Conservation (phyloP, 2,113 vertebrate genomes). For the Motacilla tschutschensis region DNA sequence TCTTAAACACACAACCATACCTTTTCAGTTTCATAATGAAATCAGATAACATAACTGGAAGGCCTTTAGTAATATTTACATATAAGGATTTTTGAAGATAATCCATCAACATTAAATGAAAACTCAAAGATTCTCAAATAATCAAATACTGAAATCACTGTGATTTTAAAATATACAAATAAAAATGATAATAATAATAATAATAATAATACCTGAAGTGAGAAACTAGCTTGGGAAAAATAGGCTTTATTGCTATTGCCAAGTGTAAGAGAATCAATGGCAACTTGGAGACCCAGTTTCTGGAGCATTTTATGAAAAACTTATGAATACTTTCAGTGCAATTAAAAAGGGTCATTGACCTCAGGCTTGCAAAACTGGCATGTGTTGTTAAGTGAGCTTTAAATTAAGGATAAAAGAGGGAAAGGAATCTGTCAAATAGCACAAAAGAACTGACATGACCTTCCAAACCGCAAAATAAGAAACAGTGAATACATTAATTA, state of each 20-base stretch:
- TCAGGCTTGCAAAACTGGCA: not conserved
- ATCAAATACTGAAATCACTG: not conserved
- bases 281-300: not conserved
- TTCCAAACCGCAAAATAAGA: conserved; percentile 1
- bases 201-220: not conserved
- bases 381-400: not conserved
- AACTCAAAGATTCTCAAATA: not conserved
- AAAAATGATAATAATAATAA: not conserved
- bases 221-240: not conserved
- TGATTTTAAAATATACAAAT: not conserved
- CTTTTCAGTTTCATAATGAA: not conserved
- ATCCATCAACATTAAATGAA: not conserved
- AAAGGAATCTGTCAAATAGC: not conserved
- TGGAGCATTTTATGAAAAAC: not conserved
- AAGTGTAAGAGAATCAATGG: not conserved
- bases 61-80: not conserved
- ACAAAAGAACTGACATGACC: not conserved
- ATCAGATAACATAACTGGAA: not conserved
- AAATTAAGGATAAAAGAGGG: not conserved
- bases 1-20: not conserved
- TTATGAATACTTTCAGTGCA: not conserved
- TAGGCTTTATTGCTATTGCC: not conserved
- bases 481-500: not conserved
- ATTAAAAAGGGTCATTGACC: not conserved
- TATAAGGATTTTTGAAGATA: not conserved